These are phyloP conservation scores for Struthidea cinerea DNA, from an alignment of 2,113 vertebrate species.

Conservation along the genomic window DNA sequence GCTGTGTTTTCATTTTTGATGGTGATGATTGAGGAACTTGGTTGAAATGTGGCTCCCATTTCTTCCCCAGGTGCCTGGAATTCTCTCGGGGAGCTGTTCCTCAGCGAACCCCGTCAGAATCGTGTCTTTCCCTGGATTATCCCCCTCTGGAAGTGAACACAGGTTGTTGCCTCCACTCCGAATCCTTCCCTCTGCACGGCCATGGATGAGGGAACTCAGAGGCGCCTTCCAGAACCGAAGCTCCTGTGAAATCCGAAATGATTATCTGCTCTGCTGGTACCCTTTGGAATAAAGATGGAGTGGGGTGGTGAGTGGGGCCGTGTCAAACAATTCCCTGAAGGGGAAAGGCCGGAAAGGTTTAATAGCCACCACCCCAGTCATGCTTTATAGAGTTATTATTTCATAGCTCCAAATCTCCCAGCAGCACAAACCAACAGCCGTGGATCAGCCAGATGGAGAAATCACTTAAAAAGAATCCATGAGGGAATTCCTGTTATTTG, in stretches of 20 bases:
- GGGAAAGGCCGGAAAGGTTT: not conserved
- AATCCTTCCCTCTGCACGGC: not conserved
- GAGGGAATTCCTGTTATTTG: accelerated
- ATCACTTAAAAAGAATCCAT: not conserved
- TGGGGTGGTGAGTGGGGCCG: not conserved
- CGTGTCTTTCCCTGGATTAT: not conserved
- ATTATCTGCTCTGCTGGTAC: conserved; percentile 6
- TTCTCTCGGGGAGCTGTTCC: not conserved
- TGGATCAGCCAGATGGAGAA: not conserved
- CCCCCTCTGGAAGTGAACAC: not conserved
- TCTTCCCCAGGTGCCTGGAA: not conserved
- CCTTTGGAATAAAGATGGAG: not conserved
- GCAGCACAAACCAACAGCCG: not conserved
- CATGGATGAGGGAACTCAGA: not conserved
- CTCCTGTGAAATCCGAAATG: not conserved
- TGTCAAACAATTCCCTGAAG: not conserved
- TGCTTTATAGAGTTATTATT: not conserved
- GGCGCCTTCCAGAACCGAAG: not conserved
- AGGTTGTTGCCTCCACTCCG: not conserved
- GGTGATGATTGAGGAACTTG: not conserved
- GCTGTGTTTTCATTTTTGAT: not conserved
- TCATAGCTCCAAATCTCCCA: not conserved
- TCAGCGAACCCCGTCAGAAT: not conserved
- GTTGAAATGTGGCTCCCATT: not conserved
- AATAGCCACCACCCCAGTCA: no score